These are phyloP conservation scores for Meteorus cinctellus DNA, from an alignment of 2,888 invertebrate species.

Conservation along the genomic window DNA sequence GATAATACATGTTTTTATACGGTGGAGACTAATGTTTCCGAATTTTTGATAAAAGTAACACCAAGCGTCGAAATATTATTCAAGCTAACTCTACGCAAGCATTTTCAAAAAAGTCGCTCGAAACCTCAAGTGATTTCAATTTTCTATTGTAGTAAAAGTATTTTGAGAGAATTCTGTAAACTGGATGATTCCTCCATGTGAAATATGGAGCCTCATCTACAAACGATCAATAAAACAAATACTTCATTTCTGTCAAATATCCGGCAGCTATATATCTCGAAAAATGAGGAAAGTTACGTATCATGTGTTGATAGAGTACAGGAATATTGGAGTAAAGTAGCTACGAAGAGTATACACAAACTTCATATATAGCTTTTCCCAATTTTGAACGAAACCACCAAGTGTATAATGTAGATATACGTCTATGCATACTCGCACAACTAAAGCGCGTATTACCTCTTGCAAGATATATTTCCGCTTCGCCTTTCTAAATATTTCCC, in stretches of 20 bases:
- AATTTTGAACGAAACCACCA: conserved; percentile 21
- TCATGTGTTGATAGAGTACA: conserved; percentile 1
- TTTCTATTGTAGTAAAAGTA: too few species aligned
- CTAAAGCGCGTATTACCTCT: conserved; percentile 20
- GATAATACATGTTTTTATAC: too few species aligned
- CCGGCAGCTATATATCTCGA: neutral
- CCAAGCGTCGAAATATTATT: too few species aligned
- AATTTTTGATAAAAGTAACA: too few species aligned
- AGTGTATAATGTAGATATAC: neutral
- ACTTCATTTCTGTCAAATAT: neutral
- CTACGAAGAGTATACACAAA: neutral
- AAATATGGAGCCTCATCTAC: neutral
- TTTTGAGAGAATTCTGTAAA: too few species aligned
- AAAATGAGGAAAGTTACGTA: neutral
- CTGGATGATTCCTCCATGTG: too few species aligned
- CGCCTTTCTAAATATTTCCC: neutral
- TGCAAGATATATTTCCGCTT: conserved; percentile 2
- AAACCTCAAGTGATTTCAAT: too few species aligned
- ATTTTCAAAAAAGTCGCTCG: too few species aligned
- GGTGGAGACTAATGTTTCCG: too few species aligned
- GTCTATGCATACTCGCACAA: conserved; percentile 1
- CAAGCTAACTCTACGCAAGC: too few species aligned
- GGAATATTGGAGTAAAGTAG: conserved; percentile 8
- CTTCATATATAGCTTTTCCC: conserved; percentile 1
- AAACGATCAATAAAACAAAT: neutral